phyloP scores from a whole-genome alignment of 1,140 invertebrate genomes.

The Diachasmimorpha longicaudata region DNA sequence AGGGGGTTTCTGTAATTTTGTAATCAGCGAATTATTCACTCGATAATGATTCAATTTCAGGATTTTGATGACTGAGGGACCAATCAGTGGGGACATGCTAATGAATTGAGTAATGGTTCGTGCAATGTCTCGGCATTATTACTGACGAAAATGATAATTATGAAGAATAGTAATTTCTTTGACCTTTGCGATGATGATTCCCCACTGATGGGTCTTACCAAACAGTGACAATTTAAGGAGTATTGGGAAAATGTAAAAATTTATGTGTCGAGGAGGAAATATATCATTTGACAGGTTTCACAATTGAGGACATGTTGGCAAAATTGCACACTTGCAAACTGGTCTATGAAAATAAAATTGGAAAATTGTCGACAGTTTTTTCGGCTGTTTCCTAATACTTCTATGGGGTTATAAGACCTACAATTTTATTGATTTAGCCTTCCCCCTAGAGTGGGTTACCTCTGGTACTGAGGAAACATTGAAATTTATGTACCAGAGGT shows the following conservation, averaged over 20 bases:
- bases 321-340: too few relatives aligned
- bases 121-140: neutral
- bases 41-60: neutral
- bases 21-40: neutral
- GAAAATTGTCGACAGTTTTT: too few relatives aligned
- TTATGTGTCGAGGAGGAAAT: too few relatives aligned
- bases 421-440: too few relatives aligned
- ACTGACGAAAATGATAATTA: neutral
- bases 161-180: neutral
- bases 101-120: neutral
- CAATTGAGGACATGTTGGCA: too few relatives aligned
- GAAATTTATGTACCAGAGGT: slow-evolving; percentile 6
- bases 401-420: too few relatives aligned
- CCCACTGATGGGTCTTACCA: neutral
- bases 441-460: too few relatives aligned
- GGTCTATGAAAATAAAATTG: too few relatives aligned
- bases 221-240: neutral
- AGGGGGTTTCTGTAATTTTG: neutral
- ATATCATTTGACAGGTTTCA: too few relatives aligned
- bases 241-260: too few relatives aligned
- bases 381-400: too few relatives aligned
- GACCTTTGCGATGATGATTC: neutral
- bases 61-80: neutral
- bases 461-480: neutral
- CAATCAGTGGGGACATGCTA: neutral